Base-by-base conservation (phyloP, 2,797 vertebrate genomes). In the Poeciliopsis infans region DNA sequence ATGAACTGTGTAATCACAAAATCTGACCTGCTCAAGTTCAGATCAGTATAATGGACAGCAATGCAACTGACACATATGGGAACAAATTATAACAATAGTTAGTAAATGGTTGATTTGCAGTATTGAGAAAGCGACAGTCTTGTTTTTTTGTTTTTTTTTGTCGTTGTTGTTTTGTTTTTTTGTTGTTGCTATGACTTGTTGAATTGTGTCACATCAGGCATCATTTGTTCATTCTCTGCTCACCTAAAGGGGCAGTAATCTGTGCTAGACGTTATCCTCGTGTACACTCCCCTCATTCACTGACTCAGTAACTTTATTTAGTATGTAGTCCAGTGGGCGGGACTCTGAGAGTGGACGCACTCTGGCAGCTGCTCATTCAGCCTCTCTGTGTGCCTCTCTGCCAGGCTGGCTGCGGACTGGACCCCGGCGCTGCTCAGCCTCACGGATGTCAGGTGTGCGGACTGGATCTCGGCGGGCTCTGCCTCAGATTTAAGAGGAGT, bases 301-400 rank as follows among this genome's bases (percentile, higher is more conserved):
- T 68, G 64, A 41, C 64, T 68, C 64, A 68, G 66, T 76, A 83
- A 88, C 87, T 86, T 84, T 80, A 79, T 85, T 76, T 70, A 76
- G 76, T 70, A 74, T 86, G 39, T 76, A 83, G 78, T 84, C 82
- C 85, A 76, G 87, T 81, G 90, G 93, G 93, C 89, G 93, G 91
- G 87, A 43, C 89, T 84, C 49, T 4, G 81, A 78, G 77, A 25
- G 80, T 46, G 81, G 81, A 80, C 79, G 3, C 74, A 13, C 33
- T 23, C 61, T 39, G 61, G 46, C 88, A 64, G 77, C 77, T 80
- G 71, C 77, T 76, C 80, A 86, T 77, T 83, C 88, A 86, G 86
- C 71, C 81, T 16, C 23, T 76, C 43, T 69, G 10, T 18, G 79
- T 49, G 74, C 39, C 57, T 74, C 53, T 74, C 45, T 43, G 31